Conservation (phyloP, 2,888 invertebrate genomes). For the Cylindroiulus punctatus region DNA sequence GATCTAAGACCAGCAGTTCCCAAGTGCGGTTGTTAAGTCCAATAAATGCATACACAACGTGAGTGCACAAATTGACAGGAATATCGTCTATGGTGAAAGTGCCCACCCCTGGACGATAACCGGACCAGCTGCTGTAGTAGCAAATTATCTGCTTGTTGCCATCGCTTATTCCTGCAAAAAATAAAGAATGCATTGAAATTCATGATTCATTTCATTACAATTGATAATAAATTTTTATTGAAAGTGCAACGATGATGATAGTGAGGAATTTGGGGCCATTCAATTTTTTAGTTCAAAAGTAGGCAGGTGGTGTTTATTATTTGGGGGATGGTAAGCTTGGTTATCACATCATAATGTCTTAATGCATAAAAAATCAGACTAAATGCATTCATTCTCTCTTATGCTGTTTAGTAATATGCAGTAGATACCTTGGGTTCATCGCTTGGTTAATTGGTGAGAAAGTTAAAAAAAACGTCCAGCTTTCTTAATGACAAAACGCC, state of each 20-base stretch:
- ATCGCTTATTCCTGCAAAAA: slow-evolving; percentile 8
- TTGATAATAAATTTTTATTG: neutral
- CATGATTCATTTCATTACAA: slow-evolving; percentile 5
- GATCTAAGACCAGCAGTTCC: slow-evolving; percentile 60
- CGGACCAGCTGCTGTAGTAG: slow-evolving; percentile 62
- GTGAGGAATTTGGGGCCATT: neutral
- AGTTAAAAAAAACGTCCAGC: neutral
- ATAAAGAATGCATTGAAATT: slow-evolving; percentile 9
- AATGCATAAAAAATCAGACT: neutral
- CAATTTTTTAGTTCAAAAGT: neutral
- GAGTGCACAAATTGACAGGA: slow-evolving; percentile 59
- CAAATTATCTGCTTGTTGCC: slow-evolving; percentile 60
- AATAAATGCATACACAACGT: slow-evolving; percentile 59
- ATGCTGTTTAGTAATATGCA: neutral
- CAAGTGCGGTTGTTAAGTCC: slow-evolving; percentile 58
- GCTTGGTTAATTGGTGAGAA: neutral
- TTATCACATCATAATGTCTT: neutral
- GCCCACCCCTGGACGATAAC: slow-evolving; percentile 60
- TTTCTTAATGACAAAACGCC: slow-evolving; percentile 11
- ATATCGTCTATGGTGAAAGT: slow-evolving; percentile 60
- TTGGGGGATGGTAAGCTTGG: neutral
- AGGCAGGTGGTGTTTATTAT: slow-evolving; percentile 8
- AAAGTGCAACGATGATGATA: neutral
- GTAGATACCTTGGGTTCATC: neutral
- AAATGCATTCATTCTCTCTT: neutral